Conservation (phyloP, 2,113 vertebrate genomes). For the Promerops cafer region DNA sequence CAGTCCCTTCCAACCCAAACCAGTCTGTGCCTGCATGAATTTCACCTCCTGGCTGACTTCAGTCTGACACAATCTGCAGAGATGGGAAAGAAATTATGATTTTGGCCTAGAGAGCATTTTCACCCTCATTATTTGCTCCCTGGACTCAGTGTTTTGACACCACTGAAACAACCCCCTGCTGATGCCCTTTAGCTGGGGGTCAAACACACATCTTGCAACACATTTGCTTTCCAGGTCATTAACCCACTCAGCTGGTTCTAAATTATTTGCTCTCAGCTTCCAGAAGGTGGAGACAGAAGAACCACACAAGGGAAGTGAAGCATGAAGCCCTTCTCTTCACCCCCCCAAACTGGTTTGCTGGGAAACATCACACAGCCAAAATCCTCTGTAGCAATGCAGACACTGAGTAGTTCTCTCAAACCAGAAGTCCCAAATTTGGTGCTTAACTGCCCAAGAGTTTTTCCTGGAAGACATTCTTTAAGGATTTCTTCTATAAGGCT, state of each 20-base stretch:
- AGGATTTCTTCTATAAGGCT: neutral
- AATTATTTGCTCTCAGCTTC: conserved; percentile 35
- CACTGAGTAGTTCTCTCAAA: neutral
- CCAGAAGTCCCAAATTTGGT: neutral
- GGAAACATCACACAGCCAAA: neutral
- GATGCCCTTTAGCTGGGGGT: neutral
- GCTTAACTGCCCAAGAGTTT: neutral
- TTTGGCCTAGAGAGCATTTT: neutral
- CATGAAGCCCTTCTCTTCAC: neutral
- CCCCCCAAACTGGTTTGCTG: neutral
- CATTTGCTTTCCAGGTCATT: neutral
- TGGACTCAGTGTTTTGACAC: neutral
- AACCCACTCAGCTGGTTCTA: neutral
- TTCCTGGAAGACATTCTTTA: neutral
- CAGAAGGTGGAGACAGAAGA: conserved; percentile 58
- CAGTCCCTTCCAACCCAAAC: neutral
- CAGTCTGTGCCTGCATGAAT: neutral
- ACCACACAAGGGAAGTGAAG: neutral
- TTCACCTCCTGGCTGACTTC: neutral
- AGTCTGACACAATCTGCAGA: neutral
- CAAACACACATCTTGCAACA: neutral
- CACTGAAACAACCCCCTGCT: neutral
- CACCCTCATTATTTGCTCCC: neutral
- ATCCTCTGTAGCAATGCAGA: neutral
- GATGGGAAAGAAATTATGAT: fast-evolving